Evolutionary conservation across 2,888 invertebrate genomes (phyloP), one percentile per base, ranked within the genome.

Genomic region (Cancer borealis): DNA sequence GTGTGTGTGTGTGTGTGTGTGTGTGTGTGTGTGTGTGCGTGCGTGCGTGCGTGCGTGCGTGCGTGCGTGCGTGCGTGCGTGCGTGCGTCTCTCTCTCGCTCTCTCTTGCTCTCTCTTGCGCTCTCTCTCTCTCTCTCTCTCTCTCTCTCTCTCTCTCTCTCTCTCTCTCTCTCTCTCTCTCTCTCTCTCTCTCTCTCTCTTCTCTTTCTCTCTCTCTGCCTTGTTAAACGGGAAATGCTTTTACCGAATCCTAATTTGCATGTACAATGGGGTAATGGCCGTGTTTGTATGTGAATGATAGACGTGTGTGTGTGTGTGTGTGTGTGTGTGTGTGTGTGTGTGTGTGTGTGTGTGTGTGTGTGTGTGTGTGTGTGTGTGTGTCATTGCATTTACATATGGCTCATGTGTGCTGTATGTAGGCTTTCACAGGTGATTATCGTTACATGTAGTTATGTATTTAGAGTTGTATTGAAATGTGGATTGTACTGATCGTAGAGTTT

Each of bases 261-360:
- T 54, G 54, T 54, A 54, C 54, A 54, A 54, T 54, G 66, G n/a
- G 66, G n/a, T 66, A 66, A 66, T 66, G 66, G 66, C 21, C 66
- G n/a, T 66, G 54, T 66, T 66, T 66, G 66, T 66, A n/a, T 66
- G n/a, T 66, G 66, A 3, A n/a, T 66, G n/a, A 66, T 66, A n/a
- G 21, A n/a, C n/a, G 66, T 17, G 66, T n/a, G 66, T n/a, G 21
- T 66, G 66, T 66, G 66, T 66, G 66, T 66, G 66, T 66, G 66
- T 66, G 66, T 66, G 66, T 66, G 66, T 66, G 66, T 66, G 66
- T 66, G 66, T 66, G 66, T 66, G 66, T 66, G 66, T 66, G 66
- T 66, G 66, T 66, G 66, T 66, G 66, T 66, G 66, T 66, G 66
- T 54, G n/a, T 66, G 66, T 66, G n/a, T 21, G n/a, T 66, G n/a